Evolutionary conservation across 2,113 vertebrate genomes (phyloP), one percentile per base, ranked within the genome.

Genomic region (Carettochelys insculpta): DNA sequence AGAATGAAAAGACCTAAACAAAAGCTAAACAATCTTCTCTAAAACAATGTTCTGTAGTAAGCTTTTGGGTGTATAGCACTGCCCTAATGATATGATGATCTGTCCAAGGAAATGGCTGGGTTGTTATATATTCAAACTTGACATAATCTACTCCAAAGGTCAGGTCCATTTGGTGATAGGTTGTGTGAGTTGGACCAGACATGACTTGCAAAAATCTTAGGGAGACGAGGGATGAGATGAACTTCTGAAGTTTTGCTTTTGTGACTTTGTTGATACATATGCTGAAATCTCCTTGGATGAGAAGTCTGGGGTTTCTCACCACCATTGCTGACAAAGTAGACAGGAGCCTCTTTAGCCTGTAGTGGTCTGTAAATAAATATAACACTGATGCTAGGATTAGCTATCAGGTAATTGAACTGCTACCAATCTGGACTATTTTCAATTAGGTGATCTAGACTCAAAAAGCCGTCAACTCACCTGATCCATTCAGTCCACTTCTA

Each of bases 381-480:
- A 65, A n/a, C 4, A n/a, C 3, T 65, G 31, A n/a, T n/a, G 14
- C n/a, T 65, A n/a, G 61, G 34, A n/a, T 65, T 65, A 34, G 34
- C 61, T 65, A 77, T 4, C 8, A 78, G 95, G 95, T 92, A 81
- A 90, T 3, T 95, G 88, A 90, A 94, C 95, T 88, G n/a, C 0
- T 0, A 47, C 65, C 80, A 92, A 92, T 92, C 87, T 93, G 58
- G 78, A 83, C 53, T 82, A 87, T 85, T 93, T 92, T 95, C 87
- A 86, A 90, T 75, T n/a, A 71, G 31, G 85, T 48, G 27, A 82
- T 76, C 94, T 53, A 89, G 86, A 75, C 84, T 93, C 92, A 90
- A 95, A 95, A 87, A 90, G 90, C 82, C 91, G 90, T 93, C 88
- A 52, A 3, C 93, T 93, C 94, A 90, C 80, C 78, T 92, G 91